Percentiles rank a stretch among this genome's conserved stretches.
Conservation (phyloP, 2,797 vertebrate species). For the Rachycentron canadum region DNA sequence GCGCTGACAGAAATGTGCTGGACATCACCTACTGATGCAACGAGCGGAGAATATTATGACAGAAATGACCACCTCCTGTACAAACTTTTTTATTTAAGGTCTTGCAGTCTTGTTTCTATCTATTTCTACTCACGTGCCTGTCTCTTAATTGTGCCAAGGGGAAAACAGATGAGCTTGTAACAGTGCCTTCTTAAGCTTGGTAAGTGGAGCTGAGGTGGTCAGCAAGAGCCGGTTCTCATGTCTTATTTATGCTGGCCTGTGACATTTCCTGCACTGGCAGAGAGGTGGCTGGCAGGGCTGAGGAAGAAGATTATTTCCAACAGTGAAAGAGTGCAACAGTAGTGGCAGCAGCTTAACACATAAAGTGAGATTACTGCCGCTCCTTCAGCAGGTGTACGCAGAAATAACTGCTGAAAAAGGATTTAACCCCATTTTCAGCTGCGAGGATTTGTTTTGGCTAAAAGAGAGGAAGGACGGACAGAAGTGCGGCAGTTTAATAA, state of each 20-base stretch:
- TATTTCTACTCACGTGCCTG: not conserved
- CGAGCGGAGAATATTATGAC: conserved; percentile 6
- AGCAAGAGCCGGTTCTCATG: conserved; percentile 63
- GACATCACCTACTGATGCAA: conserved; percentile 50
- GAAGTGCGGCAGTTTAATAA: conserved; percentile 28
- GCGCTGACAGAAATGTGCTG: conserved; percentile 22
- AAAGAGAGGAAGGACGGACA: conserved; percentile 6
- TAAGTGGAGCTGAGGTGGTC: conserved; percentile 55
- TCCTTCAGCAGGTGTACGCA: conserved; percentile 26
- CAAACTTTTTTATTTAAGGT: conserved; percentile 13
- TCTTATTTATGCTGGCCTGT: conserved; percentile 77
- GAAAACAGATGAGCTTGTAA: conserved; percentile 47
- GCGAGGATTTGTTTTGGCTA: not conserved
- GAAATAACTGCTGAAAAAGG: conserved; percentile 23
- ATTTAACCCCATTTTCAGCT: not conserved
- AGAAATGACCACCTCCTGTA: conserved; percentile 1
- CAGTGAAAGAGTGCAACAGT: conserved; percentile 29
- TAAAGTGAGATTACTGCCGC: conserved; percentile 20
- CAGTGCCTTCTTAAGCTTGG: conserved; percentile 37
- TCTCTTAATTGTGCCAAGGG: conserved; percentile 34
- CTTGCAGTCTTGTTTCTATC: conserved; percentile 1
- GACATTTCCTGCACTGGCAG: conserved; percentile 68
- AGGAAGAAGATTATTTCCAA: conserved; percentile 50
- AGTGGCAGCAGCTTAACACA: conserved; percentile 36
- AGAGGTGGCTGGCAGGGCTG: conserved; percentile 27